Percentiles rank a stretch among this genome's conserved stretches.
Evolutionary conservation across 2,888 invertebrate species (phyloP).

Genomic region (Aporophyla nigra): DNA sequence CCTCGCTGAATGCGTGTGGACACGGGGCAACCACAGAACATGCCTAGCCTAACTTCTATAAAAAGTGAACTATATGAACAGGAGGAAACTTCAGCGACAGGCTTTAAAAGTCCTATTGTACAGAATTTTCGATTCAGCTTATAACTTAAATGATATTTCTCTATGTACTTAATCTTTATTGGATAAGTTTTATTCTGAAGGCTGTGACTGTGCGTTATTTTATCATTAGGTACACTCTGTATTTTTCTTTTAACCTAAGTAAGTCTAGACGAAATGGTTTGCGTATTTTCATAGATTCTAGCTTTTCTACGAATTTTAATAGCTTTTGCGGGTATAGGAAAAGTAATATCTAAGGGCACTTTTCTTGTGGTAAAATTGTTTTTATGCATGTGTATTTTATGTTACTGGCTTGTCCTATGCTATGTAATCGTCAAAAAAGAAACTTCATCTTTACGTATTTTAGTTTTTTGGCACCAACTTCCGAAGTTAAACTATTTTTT

Average conservation of each 20-base stretch:
- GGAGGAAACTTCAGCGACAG: too few species aligned
- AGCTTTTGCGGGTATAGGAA: not conserved
- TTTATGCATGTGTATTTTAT: not conserved
- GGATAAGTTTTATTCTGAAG: not conserved
- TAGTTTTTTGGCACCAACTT: too few species aligned
- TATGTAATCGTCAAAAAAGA: not conserved
- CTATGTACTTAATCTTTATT: not conserved
- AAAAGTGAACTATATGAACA: too few species aligned
- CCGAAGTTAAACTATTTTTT: too few species aligned
- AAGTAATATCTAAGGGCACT: not conserved
- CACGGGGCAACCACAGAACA: too few species aligned
- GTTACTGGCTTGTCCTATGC: not conserved
- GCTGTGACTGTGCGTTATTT: not conserved
- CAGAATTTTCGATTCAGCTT: not conserved
- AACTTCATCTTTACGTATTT: too few species aligned
- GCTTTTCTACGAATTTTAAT: not conserved
- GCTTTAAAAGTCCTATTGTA: too few species aligned
- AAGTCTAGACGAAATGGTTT: not conserved
- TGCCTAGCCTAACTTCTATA: too few species aligned
- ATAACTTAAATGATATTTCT: not conserved
- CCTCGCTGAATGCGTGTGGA: too few species aligned
- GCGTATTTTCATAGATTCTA: not conserved
- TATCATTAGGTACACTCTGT: not conserved
- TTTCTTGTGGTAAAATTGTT: constrained; percentile 8
- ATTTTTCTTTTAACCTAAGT: not conserved